Evolutionary conservation across 2,888 invertebrate genomes (phyloP), one percentile per base, ranked within the genome.

Genomic region (Eilema sororculum): DNA sequence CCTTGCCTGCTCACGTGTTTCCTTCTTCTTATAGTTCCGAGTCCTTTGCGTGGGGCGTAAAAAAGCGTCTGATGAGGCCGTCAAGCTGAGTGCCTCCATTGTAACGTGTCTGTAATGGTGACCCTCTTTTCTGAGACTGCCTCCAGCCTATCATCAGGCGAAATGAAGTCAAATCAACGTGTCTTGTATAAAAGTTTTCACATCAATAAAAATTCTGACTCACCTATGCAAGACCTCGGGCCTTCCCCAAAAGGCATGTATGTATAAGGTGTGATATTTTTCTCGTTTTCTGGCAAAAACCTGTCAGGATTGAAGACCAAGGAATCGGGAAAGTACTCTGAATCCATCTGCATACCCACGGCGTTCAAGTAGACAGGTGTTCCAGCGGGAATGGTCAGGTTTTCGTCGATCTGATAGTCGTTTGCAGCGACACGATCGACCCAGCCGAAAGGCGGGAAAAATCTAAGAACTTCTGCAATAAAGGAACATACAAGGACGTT

Each of bases 151-250:
- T n/a, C n/a, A n/a, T n/a, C n/a, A n/a, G n/a, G n/a, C n/a, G n/a
- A n/a, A n/a, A n/a, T n/a, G n/a, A n/a, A n/a, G n/a, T n/a, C n/a
- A n/a, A n/a, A n/a, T n/a, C n/a, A n/a, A n/a, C n/a, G n/a, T n/a
- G n/a, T n/a, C n/a, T n/a, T n/a, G n/a, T n/a, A n/a, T n/a, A n/a
- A n/a, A n/a, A n/a, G n/a, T n/a, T n/a, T n/a, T n/a, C 5, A 28
- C 28, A 4, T 22, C 12, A 30, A 46, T 20, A 13, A 56, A 28
- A 28, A 5, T 13, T n/a, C 3, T n/a, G 10, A 64, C 78, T 83
- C 76, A 91, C 96, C 97, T 63, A 97, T 95, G 78, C 97, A 97
- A 80, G 89, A 95, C 64, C 96, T 92, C 1, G 96, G 96, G 10
- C 97, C 97, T 16, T 93, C 78, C 0, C 96, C 96, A 73, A 96